phyloP scores from a whole-genome alignment of 2,113 vertebrate species.

The Pithys albifrons region DNA sequence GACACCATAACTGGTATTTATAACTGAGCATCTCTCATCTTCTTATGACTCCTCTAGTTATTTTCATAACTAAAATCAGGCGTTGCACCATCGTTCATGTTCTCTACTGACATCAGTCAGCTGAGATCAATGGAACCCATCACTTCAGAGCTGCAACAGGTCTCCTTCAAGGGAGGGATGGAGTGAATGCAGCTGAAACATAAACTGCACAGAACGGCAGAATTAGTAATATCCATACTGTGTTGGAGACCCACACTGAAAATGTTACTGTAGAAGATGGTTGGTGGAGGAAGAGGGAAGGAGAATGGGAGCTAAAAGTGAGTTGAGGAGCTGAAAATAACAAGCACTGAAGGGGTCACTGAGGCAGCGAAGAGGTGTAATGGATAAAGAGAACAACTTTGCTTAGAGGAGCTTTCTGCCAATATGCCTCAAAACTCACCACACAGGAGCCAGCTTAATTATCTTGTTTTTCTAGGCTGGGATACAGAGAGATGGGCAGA shows the following conservation, averaged over 20 bases:
- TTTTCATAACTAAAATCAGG: background rate
- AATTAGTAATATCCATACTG: background rate
- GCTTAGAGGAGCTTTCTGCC: background rate
- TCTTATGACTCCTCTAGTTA: background rate
- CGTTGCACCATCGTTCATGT: background rate
- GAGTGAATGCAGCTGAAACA: background rate
- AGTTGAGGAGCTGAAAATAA: background rate
- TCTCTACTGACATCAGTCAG: background rate
- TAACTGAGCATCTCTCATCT: background rate
- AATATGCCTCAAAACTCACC: background rate
- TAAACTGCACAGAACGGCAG: background rate
- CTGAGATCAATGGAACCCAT: background rate
- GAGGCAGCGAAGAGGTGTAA: background rate
- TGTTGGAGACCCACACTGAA: background rate
- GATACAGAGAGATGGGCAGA: background rate
- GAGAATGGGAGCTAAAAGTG: background rate
- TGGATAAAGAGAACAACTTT: background rate
- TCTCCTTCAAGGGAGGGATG: background rate
- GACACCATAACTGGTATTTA: background rate
- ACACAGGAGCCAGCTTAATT: background rate
- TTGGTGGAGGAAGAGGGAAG: background rate
- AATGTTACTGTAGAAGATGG: background rate
- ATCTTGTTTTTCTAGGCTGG: background rate
- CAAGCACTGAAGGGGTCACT: background rate
- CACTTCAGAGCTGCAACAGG: background rate